Conservation (phyloP, 2,888 invertebrate species). For the Spodoptera littoralis region DNA sequence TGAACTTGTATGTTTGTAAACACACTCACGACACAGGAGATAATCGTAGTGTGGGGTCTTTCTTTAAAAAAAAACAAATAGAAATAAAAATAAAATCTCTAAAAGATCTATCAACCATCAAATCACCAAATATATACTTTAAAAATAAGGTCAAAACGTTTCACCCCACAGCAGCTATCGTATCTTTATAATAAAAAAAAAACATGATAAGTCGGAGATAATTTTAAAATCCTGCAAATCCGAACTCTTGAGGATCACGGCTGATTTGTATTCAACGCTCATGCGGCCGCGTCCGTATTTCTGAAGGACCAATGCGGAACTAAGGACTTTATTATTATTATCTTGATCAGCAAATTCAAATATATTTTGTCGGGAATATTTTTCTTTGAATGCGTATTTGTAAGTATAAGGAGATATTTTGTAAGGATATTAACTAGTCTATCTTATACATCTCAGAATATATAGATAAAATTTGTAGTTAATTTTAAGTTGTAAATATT, state of each 20-base stretch:
- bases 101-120: too few species aligned
- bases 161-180: background rate
- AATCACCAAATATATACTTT: too few species aligned
- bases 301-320: conserved; percentile 52
- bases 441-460: too few species aligned
- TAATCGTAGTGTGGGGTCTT: too few species aligned
- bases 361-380: background rate
- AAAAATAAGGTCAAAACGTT: background rate
- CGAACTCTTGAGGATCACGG: conserved; percentile 62
- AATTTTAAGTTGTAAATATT: too few species aligned
- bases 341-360: conserved; percentile 30
- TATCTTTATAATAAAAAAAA: conserved; percentile 32
- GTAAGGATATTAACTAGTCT: too few species aligned
- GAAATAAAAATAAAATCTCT: too few species aligned
- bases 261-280: conserved; percentile 77
- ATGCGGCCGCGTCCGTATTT: conserved; percentile 67
- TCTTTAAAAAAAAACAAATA: too few species aligned
- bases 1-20: too few species aligned
- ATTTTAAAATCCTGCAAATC: conserved; percentile 62
- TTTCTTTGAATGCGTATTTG: background rate
- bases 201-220: conserved; percentile 34
- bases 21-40: too few species aligned
- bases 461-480: too few species aligned
- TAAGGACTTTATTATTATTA: conserved; percentile 20
- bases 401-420: too few species aligned